Base-by-base conservation (phyloP, 2,888 invertebrate species). In the Junonia oenone region DNA sequence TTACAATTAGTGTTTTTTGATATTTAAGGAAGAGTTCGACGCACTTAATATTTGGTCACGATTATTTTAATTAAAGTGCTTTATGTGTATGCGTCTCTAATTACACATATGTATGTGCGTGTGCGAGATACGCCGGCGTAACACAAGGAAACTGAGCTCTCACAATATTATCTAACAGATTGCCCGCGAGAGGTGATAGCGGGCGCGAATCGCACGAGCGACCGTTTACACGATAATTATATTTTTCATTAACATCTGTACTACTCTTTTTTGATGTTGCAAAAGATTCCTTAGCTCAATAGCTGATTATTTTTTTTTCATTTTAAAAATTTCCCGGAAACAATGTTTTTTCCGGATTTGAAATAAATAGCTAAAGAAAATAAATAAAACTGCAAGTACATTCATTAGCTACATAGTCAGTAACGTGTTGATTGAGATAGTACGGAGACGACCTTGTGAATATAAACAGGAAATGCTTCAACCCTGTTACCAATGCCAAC, bases 101-200 rank as follows among this genome's bases (percentile, higher is more conserved):
- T 27, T 27, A 4, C 27, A 8, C n/a, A n/a, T n/a, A n/a, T 38
- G 8, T 38, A 14, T 38, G 22, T 26, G 22, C 22, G 22, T 49
- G 26, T 37, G 26, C 26, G 48, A 37, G 19, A 37, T 14, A 26
- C 9, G 22, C 19, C 19, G 35, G 76, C 80, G 81, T 83, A 84
- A 86, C 71, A 83, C 69, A 56, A 81, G 83, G 81, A 87, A 86
- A 78, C 69, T 50, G 65, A 70, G 65, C 68, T 75, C 72, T 78
- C 68, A 70, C 71, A 68, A 73, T 67, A 72, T 84, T 84, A 85
- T 81, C 78, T 81, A 82, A 84, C 73, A 61, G 63, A 43, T 6
- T 58, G 63, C 55, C 65, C 57, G 65, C 61, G 56, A 58, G 63
- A 59, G 57, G 46, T 52, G 45, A 50, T 40, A 40, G 19, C 31